A percentile compares a stretch with the other conserved stretches of the same genome.
Evolutionary conservation across 2,113 vertebrate genomes (phyloP).

Genomic region (Hippocampus guttulatus): DNA sequence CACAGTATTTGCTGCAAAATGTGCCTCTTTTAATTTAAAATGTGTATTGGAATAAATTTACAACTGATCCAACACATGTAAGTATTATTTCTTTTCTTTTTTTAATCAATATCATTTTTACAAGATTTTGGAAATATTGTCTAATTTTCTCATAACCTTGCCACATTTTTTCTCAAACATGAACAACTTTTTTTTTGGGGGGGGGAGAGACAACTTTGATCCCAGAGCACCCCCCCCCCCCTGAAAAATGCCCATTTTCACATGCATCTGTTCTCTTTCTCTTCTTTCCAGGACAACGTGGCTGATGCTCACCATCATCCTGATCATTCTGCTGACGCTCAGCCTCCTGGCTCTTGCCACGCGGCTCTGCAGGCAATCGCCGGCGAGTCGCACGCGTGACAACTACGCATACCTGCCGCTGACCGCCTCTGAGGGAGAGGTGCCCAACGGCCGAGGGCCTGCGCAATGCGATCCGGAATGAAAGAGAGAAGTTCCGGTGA

Average conservation of each 20-base stretch:
- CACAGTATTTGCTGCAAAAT: no score
- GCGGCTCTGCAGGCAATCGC: constrained; percentile 22
- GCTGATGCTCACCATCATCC: constrained; percentile 48
- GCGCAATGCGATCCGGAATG: constrained; percentile 11
- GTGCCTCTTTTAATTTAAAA: no score
- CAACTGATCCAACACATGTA: no score
- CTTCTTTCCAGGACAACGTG: constrained; percentile 59
- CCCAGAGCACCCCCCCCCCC: no score
- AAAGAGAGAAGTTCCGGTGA: background rate
- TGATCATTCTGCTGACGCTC: constrained; percentile 53
- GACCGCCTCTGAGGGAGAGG: constrained; percentile 32
- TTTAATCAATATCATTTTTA: no score
- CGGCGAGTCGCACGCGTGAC: background rate
- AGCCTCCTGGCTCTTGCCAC: constrained; percentile 60
- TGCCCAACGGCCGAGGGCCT: background rate
- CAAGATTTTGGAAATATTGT: background rate
- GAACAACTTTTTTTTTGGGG: no score
- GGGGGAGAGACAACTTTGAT: no score
- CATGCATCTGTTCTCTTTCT: background rate
- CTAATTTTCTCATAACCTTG: background rate
- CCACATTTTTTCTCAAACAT: background rate
- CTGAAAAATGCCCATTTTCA: no score
- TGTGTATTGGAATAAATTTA: no score
- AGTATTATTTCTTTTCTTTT: no score
- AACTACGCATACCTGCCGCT: constrained; percentile 70